These are phyloP conservation scores for Agrochola macilenta DNA, from an alignment of 2,888 invertebrate genomes.

Conservation along the genomic window DNA sequence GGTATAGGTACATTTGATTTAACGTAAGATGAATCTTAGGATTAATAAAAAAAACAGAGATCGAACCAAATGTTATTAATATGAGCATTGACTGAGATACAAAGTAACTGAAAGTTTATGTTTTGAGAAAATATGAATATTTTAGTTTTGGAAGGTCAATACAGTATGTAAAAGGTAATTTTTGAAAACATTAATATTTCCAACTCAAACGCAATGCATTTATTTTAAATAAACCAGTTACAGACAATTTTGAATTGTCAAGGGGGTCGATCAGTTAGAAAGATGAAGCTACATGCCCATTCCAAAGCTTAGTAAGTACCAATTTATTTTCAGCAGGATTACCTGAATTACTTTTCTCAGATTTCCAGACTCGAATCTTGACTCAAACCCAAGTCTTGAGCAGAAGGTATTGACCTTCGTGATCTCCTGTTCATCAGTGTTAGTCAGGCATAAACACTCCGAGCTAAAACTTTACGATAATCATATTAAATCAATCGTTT, in stretches of 20 bases:
- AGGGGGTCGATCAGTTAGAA: too few relatives aligned
- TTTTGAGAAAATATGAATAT: background rate
- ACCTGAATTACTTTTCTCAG: conserved; percentile 95
- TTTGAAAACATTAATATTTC: background rate
- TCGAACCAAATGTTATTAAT: background rate
- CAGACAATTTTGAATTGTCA: too few relatives aligned
- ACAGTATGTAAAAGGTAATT: background rate
- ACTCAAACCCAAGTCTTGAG: conserved; percentile 93
- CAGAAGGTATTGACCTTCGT: conserved; percentile 81
- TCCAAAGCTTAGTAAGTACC: too few relatives aligned
- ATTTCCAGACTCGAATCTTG: conserved; percentile 97
- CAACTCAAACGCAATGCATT: too few relatives aligned
- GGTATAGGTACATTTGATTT: background rate
- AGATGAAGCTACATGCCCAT: too few relatives aligned
- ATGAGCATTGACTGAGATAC: background rate
- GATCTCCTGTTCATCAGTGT: conserved; percentile 89
- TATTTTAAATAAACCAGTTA: too few relatives aligned
- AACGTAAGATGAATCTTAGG: background rate
- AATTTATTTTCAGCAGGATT: conserved; percentile 37
- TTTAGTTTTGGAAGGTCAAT: background rate
- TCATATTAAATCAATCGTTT: background rate
- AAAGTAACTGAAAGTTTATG: background rate
- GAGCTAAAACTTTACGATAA: conserved; percentile 75
- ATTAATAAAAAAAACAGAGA: background rate
- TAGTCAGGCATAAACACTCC: conserved; percentile 81